Evolutionary conservation across 2,113 vertebrate genomes (phyloP).

Genomic region (Dasyornis broadbenti): DNA sequence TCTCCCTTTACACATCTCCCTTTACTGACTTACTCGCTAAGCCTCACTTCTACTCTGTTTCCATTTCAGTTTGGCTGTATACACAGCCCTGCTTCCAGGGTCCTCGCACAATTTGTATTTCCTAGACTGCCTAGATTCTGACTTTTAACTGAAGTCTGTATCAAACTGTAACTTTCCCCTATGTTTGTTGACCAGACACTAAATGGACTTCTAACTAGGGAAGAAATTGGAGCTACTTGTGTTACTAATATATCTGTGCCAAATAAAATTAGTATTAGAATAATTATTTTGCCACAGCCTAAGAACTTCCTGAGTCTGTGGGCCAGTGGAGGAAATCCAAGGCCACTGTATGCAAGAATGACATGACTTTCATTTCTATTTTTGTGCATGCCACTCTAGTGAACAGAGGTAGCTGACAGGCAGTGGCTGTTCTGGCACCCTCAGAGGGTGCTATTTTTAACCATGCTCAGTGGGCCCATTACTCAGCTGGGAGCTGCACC

Average conservation of each 20-base stretch:
- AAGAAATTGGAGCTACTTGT: neutral
- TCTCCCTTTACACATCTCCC: neutral
- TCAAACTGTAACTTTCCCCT: neutral
- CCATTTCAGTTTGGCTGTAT: neutral
- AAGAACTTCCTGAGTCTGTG: neutral
- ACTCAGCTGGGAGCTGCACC: neutral
- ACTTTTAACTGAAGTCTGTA: neutral
- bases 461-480: neutral
- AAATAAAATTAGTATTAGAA: neutral
- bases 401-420: neutral
- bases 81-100: neutral
- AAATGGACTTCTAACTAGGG: neutral
- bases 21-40: neutral
- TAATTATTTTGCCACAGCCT: neutral
- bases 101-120: neutral
- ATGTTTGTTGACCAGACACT: neutral
- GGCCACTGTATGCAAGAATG: neutral
- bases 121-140: neutral
- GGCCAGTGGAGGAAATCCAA: neutral
- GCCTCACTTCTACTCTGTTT: neutral
- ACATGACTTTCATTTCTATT: neutral
- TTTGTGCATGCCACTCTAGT: neutral
- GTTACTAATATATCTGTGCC: neutral
- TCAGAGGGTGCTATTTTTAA: neutral
- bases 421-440: neutral